phyloP scores from a whole-genome alignment of 2,888 invertebrate species.

The Agrotis puta region DNA sequence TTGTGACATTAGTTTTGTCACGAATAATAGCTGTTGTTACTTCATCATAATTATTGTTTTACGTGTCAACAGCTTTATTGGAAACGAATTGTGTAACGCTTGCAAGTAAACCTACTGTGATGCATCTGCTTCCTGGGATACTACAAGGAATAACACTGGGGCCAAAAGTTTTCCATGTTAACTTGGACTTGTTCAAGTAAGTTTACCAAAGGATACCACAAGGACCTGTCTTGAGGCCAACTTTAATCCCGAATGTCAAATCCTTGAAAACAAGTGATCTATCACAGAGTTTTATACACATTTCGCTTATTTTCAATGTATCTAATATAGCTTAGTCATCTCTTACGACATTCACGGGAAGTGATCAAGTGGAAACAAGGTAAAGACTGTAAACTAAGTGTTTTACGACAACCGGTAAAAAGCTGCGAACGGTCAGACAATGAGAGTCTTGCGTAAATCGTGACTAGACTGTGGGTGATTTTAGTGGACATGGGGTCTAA shows the following conservation, averaged over 20 bases:
- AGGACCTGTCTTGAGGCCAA: constrained; percentile 7
- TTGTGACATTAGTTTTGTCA: constrained; percentile 58
- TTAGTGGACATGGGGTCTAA: constrained; percentile 5
- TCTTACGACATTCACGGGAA: constrained; percentile 44
- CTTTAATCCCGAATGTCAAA: background rate
- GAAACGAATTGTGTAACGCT: constrained; percentile 32
- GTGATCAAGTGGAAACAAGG: constrained; percentile 23
- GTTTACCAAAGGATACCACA: constrained; percentile 4
- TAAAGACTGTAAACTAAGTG: constrained; percentile 30
- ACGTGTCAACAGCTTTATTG: constrained; percentile 41
- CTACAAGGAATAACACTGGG: constrained; percentile 22
- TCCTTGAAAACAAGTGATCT: background rate
- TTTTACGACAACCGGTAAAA: constrained; percentile 47
- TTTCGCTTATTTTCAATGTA: background rate
- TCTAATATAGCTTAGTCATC: constrained; percentile 18
- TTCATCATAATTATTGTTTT: constrained; percentile 42
- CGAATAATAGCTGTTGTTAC: constrained; percentile 47
- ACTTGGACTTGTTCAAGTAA: background rate
- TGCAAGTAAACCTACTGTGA: background rate
- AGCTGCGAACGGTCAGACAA: constrained; percentile 33
- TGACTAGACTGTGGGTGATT: constrained; percentile 23
- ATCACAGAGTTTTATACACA: background rate
- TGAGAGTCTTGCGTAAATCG: constrained; percentile 34
- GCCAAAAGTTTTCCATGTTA: background rate
- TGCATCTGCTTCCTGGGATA: background rate